A percentile compares a stretch with the other conserved stretches of the same genome.
Conservation (phyloP, 1,140 invertebrate genomes). For the Bombus consobrinus region DNA sequence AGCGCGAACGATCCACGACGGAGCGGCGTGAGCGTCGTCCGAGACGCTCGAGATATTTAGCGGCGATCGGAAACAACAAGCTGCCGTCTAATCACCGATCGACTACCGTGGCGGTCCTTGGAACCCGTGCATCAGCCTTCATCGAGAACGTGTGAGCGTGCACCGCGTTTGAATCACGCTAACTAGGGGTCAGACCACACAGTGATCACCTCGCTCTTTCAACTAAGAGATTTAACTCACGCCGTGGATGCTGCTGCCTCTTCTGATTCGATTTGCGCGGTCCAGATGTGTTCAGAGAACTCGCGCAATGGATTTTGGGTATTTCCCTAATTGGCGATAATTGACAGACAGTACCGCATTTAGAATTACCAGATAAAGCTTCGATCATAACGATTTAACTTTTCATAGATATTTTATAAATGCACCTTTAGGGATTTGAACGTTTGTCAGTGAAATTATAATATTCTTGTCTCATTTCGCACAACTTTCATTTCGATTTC, state of each 20-base stretch:
- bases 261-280: not conserved
- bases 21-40: conserved; percentile 44
- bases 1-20: conserved; percentile 15
- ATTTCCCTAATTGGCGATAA: too few relatives aligned
- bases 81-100: conserved; percentile 78
- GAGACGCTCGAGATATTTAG: conserved; percentile 74
- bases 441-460: too few relatives aligned
- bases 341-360: too few relatives aligned
- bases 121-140: conserved; percentile 26
- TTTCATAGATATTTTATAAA: too few relatives aligned
- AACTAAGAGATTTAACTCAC: conserved; percentile 16
- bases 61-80: conserved; percentile 77
- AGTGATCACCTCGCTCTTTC: conserved; percentile 31
- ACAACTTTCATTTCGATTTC: not conserved
- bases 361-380: too few relatives aligned
- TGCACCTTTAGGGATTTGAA: too few relatives aligned
- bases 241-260: not conserved
- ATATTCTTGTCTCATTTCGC: too few relatives aligned
- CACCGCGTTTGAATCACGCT: conserved; percentile 73
- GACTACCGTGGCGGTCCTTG: conserved; percentile 62
- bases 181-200: conserved; percentile 72
- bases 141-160: conserved; percentile 67
- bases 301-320: too few relatives aligned
- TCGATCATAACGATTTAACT: too few relatives aligned
- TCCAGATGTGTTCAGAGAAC: not conserved